Evolutionary conservation across 2,113 vertebrate species (phyloP).

Genomic region (Gallinago undulata): DNA sequence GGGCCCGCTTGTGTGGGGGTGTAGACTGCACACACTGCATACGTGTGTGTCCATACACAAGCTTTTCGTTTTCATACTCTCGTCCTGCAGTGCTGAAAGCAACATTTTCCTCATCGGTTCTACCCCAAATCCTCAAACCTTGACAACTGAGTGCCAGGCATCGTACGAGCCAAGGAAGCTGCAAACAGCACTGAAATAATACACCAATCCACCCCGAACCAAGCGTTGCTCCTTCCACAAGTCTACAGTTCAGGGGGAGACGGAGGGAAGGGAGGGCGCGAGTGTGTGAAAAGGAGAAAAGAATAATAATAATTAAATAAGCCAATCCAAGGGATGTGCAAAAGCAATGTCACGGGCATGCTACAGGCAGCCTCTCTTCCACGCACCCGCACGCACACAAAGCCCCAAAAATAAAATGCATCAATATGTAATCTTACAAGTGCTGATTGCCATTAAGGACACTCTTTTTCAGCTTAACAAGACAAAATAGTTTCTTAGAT

Average conservation of each 20-base stretch:
- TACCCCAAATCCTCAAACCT: not conserved
- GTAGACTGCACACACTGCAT: not conserved
- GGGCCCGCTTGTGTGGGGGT: not conserved
- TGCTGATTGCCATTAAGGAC: constrained; percentile 79
- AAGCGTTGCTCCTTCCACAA: not conserved
- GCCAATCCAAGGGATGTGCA: constrained; percentile 65
- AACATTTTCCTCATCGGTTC: not conserved
- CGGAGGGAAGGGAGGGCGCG: not conserved
- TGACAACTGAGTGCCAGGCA: not conserved
- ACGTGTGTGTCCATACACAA: not conserved
- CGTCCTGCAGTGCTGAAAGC: constrained; percentile 27
- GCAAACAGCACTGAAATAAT: constrained; percentile 27
- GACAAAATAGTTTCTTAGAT: constrained; percentile 73
- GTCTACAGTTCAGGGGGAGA: not conserved
- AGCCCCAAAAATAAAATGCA: constrained; percentile 65
- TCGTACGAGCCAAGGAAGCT: not conserved
- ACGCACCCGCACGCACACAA: constrained; percentile 19
- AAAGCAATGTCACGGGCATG: constrained; percentile 59
- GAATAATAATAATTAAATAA: constrained; percentile 16
- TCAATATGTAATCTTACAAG: constrained; percentile 64
- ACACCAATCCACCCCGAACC: not conserved
- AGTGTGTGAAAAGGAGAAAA: not conserved
- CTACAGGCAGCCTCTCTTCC: constrained; percentile 42
- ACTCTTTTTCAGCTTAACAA: constrained; percentile 71
- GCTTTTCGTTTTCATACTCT: not conserved